Conservation (phyloP, 2,888 invertebrate species). For the Leptogaster cylindrica region DNA sequence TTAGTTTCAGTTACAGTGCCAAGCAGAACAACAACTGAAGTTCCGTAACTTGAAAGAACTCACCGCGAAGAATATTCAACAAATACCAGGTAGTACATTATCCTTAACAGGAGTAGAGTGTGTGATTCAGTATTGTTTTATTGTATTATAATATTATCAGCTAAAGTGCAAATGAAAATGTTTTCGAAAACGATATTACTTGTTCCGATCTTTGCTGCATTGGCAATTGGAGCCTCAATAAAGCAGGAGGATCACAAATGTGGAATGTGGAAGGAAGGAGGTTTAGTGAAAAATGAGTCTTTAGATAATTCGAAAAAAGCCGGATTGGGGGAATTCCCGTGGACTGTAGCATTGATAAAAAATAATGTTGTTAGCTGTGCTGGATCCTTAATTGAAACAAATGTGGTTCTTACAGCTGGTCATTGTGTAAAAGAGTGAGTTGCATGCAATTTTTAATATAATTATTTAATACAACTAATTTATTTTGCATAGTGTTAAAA, state of each 20-base stretch:
- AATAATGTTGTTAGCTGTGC: constrained; percentile 69
- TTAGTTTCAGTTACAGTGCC: constrained; percentile 18
- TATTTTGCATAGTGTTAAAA: constrained; percentile 26
- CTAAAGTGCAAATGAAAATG: too few species aligned
- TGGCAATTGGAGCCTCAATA: constrained; percentile 6
- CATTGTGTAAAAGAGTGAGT: constrained; percentile 70
- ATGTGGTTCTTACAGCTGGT: constrained; percentile 73
- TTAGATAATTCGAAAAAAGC: constrained; percentile 55
- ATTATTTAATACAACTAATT: background rate
- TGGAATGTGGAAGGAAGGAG: constrained; percentile 19
- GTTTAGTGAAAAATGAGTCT: background rate
- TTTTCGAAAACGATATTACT: constrained; percentile 10
- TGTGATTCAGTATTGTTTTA: background rate
- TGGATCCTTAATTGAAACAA: constrained; percentile 63
- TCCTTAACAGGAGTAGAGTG: background rate
- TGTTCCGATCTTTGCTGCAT: constrained; percentile 7
- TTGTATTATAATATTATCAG: background rate
- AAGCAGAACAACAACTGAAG: background rate
- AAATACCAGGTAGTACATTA: background rate
- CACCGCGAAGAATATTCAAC: background rate
- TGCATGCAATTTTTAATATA: background rate
- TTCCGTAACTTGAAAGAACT: background rate
- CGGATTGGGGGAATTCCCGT: constrained; percentile 77
- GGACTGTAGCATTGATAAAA: constrained; percentile 73
- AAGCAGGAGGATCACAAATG: constrained; percentile 37